Evolutionary conservation across 2,888 invertebrate genomes (phyloP).

Genomic region (Phyto melanocephala): DNA sequence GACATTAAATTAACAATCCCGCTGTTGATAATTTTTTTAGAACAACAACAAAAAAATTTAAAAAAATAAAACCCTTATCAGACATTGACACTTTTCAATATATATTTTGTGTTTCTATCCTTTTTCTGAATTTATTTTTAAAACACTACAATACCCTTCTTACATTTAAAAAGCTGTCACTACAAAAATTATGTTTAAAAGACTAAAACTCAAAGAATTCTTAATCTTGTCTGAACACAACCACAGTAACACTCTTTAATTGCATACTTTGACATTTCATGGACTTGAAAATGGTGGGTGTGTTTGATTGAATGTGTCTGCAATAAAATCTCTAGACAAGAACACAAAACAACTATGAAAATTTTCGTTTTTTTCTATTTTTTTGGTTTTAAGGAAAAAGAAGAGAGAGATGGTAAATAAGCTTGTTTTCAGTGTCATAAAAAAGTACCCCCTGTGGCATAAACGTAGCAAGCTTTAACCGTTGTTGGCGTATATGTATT

Average conservation of each 20-base stretch:
- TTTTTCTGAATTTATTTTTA: not conserved
- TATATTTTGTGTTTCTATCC: not conserved
- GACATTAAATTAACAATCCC: conserved; percentile 36
- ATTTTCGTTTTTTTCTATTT: too few relatives aligned
- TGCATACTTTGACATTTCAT: not conserved
- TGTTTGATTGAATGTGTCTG: not conserved
- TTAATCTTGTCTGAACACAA: not conserved
- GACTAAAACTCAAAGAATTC: not conserved
- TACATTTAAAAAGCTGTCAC: not conserved
- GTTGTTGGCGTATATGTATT: too few relatives aligned
- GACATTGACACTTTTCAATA: conserved; percentile 50
- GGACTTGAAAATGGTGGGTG: not conserved
- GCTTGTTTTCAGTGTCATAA: not conserved
- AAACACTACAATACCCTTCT: not conserved
- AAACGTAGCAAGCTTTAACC: not conserved
- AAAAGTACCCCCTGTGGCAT: conserved; percentile 10
- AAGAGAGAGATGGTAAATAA: not conserved
- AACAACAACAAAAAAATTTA: too few relatives aligned
- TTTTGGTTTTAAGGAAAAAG: not conserved
- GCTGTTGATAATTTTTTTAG: conserved; percentile 4
- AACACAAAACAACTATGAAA: not conserved
- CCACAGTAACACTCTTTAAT: too few relatives aligned
- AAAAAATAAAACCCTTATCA: conserved; percentile 49
- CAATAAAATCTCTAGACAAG: not conserved
- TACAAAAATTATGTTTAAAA: not conserved